Evolutionary conservation across 2,797 vertebrate genomes (phyloP), one percentile per base, ranked within the genome.

Genomic region (Diplodus puntazzo): DNA sequence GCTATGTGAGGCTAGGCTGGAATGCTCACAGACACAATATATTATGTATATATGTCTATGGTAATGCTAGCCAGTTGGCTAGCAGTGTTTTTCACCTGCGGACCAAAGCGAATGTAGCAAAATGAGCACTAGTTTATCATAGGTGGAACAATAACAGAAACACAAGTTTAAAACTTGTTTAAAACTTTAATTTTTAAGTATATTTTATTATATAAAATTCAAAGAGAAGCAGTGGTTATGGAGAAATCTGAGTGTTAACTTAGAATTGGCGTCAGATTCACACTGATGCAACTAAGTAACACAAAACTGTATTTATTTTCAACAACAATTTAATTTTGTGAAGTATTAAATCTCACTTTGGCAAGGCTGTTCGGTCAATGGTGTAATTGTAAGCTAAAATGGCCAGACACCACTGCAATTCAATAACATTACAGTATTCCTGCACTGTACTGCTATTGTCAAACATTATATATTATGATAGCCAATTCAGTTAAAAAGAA

Each of bases 381-480:
- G 30, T 34, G 30, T 34, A 34, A 34, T 34, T 34, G 30, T 34
- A 34, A 34, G 30, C 30, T 34, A 34, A 34, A 54, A 16, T 12
- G 39, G 5, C 17, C 7, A 0, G 0, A 30, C 12, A n/a, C 10
- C 2, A 42, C 13, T 49, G 3, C 1, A 2, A 3, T 25, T 13
- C n/a, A 50, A 3, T 61, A 7, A 4, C 2, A 9, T 39, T 39
- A 39, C 39, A 54, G 20, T 39, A n/a, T 43, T 18, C 42, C 20
- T 27, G 21, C 21, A 25, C 1, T 17, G 57, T 48, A 39, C 25
- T 53, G 14, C 11, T 34, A 43, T 50, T 14, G 1, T 14, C 23
- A 39, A 43, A 20, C 18, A 23, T 60, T 4, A 45, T 42, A 20
- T 50, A 34, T 21, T 11, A 21, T 30, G 16, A 58, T 18, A 45